Evolutionary conservation across 2,797 vertebrate genomes (phyloP), one percentile per base, ranked within the genome.

Genomic region (Naso thynnoides): DNA sequence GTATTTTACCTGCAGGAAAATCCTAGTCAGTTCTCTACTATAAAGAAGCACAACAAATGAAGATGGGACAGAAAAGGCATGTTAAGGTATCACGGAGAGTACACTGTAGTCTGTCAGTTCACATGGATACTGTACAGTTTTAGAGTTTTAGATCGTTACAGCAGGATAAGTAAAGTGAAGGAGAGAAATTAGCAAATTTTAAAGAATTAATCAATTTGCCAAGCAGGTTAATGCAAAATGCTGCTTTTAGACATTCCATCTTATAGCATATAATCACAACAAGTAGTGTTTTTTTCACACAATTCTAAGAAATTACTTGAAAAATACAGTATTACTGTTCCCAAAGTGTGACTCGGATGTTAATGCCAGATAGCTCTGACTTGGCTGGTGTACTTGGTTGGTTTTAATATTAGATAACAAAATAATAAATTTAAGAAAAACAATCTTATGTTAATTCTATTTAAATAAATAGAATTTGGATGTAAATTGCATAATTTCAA

Each of bases 11-110:
- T 99, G 97, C 84, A 78, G 94, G 91, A 94, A 95, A 89, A 95
- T 99, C 97, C 97, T 99, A 99, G 93, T 99, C 97, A 99, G 96
- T 97, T 96, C 96, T 99, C 96, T 96, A 99, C 95, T 98, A 98
- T 88, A 96, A 93, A 98, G 95, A 96, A 96, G 95, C 95, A 95
- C 94, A 96, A 93, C 92, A 97, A 81, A 96, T 95, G 96, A 95
- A 97, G 96, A 97, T 93, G 97, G 95, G 96, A 98, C 94, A 97
- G 95, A 96, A 97, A 95, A 97, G 93, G 95, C 94, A 95, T 95
- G 96, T 97, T 97, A 97, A 96, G 93, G 85, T 88, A 93, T 90
- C 65, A 89, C 85, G 88, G 85, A 81, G 87, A 81, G 87, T 86
- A 81, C 42, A 39, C 49, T 80, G 48, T 38, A 70, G 60, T 87